Percentiles rank a stretch among this genome's conserved stretches.
Conservation (phyloP, 2,888 invertebrate species). For the Scelioninae gen. 2 region DNA sequence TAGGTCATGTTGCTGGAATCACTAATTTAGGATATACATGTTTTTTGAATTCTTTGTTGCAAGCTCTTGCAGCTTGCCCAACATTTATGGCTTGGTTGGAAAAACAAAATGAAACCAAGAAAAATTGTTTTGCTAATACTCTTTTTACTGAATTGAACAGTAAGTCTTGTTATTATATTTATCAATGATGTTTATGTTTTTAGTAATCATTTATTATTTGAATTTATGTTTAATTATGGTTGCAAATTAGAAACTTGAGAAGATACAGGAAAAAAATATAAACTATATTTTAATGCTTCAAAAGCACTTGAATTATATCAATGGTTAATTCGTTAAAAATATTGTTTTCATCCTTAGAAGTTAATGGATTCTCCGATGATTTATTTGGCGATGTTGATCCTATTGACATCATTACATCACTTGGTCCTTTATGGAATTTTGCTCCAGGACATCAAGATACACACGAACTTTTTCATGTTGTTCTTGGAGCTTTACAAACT, state of each 20-base stretch:
- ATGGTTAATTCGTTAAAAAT: constrained; percentile 7
- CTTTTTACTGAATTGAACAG: constrained; percentile 86
- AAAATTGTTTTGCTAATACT: constrained; percentile 85
- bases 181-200: too few relatives aligned
- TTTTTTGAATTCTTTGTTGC: constrained; percentile 93
- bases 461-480: constrained; percentile 92
- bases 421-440: constrained; percentile 89
- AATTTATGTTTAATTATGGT: too few relatives aligned
- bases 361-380: constrained; percentile 71
- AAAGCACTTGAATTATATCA: neutral
- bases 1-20: constrained; percentile 88
- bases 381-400: constrained; percentile 71
- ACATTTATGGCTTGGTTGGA: constrained; percentile 90
- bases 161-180: constrained; percentile 70
- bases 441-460: constrained; percentile 95
- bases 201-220: too few relatives aligned
- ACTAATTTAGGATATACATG: constrained; percentile 95
- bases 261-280: too few relatives aligned
- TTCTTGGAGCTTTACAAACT: constrained; percentile 92
- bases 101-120: constrained; percentile 79
- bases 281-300: too few relatives aligned
- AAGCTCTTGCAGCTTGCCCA: constrained; percentile 92
- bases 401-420: constrained; percentile 77
- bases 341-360: constrained; percentile 64
- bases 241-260: too few relatives aligned